Conservation (phyloP, 1,140 invertebrate genomes). For the Lepidurus arcticus region DNA sequence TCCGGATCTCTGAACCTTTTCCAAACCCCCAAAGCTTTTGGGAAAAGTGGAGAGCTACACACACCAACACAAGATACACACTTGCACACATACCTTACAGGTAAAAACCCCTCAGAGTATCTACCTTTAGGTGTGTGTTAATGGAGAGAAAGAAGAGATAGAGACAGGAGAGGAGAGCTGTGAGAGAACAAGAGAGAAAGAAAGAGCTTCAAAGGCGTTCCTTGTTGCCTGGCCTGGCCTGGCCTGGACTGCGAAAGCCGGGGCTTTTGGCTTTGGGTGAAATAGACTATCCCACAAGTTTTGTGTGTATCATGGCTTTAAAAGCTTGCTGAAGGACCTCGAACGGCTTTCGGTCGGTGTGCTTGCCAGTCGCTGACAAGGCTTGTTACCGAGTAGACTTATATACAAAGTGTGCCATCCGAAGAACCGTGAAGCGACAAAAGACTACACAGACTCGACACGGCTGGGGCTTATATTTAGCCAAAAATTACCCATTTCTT, state of each 20-base stretch:
- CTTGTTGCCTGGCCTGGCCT: no score
- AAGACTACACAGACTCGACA: no score
- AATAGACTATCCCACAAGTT: no score
- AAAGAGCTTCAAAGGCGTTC: neutral
- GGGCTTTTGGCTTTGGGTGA: no score
- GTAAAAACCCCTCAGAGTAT: neutral
- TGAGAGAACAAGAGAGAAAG: neutral
- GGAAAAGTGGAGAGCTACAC: no score
- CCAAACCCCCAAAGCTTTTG: neutral
- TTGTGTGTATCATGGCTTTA: no score
- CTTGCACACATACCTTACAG: neutral
- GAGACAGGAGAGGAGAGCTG: neutral
- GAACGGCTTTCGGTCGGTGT: neutral
- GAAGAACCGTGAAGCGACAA: no score
- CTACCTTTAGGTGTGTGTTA: neutral
- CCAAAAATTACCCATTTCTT: no score
- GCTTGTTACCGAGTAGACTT: neutral
- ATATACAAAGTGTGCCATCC: neutral
- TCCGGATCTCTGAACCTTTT: neutral
- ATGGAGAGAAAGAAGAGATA: neutral
- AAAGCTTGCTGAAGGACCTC: neutral
- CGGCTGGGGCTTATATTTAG: no score
- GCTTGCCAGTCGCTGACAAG: neutral
- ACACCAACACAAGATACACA: neutral
- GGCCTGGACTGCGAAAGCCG: no score